These are phyloP conservation scores for Eurystomus glaucurus DNA, from an alignment of 2,797 vertebrate species.

Conservation along the genomic window DNA sequence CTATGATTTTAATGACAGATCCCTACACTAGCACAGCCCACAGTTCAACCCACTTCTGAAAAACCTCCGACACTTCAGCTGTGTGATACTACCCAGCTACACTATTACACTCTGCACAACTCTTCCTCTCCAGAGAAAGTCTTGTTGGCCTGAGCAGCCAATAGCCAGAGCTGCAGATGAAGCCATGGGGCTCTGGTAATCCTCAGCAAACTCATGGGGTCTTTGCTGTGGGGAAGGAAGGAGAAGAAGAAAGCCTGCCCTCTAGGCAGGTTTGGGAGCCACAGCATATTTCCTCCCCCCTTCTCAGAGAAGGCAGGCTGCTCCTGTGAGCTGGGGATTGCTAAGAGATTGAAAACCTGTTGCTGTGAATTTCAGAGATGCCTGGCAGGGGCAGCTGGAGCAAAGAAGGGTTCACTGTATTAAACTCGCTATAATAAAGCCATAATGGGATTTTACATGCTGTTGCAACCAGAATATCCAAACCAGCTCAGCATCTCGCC, in stretches of 20 bases:
- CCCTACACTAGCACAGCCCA: neutral
- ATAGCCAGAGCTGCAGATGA: neutral
- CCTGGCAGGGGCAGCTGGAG: slow-evolving; percentile 54
- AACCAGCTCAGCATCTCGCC: slow-evolving; percentile 9
- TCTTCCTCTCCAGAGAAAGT: neutral
- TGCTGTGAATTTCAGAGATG: slow-evolving; percentile 64
- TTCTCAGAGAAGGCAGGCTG: neutral
- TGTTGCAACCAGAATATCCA: slow-evolving; percentile 55
- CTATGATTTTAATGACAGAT: neutral
- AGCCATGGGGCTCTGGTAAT: neutral
- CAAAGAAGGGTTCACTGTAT: slow-evolving; percentile 26
- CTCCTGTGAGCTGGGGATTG: slow-evolving; percentile 1
- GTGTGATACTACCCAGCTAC: neutral
- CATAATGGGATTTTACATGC: slow-evolving; percentile 72
- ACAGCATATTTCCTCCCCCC: neutral
- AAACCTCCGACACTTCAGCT: neutral
- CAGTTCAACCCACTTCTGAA: neutral
- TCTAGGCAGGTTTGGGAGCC: neutral
- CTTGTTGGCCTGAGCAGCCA: neutral
- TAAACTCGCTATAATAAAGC: slow-evolving; percentile 52
- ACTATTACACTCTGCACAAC: neutral
- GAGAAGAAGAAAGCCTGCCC: neutral
- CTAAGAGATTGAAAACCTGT: slow-evolving; percentile 64
- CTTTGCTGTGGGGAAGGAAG: neutral
- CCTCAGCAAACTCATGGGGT: neutral